Conservation (phyloP, 2,113 vertebrate genomes). For the Octodon degus region DNA sequence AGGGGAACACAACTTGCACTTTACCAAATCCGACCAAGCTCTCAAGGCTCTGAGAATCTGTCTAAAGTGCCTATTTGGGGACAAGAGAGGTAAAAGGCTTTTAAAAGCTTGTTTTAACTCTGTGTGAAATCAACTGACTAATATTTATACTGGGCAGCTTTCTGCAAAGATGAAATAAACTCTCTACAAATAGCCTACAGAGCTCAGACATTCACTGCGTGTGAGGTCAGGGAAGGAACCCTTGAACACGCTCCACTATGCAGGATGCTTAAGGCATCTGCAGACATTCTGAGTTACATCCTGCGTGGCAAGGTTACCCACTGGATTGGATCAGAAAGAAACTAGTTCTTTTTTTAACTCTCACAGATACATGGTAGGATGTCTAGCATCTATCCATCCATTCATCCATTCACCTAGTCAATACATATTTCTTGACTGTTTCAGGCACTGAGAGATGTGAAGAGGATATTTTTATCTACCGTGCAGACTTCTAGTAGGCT, state of each 20-base stretch:
- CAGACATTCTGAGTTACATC: slow-evolving; percentile 76
- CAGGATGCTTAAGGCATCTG: slow-evolving; percentile 58
- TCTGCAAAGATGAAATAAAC: slow-evolving; percentile 79
- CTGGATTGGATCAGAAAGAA: slow-evolving; percentile 77
- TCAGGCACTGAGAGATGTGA: neutral
- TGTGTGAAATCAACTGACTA: slow-evolving; percentile 71
- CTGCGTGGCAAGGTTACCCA: slow-evolving; percentile 69
- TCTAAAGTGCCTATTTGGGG: slow-evolving; percentile 58
- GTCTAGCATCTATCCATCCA: slow-evolving; percentile 37
- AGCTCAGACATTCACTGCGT: slow-evolving; percentile 65
- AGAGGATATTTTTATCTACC: neutral
- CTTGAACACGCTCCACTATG: slow-evolving; percentile 61
- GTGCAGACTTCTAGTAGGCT: neutral
- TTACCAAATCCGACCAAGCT: slow-evolving; percentile 52
- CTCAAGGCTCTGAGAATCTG: slow-evolving; percentile 63
- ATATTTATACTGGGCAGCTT: slow-evolving; percentile 74
- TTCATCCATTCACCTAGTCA: neutral
- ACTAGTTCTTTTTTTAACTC: slow-evolving; percentile 71
- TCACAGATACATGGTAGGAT: slow-evolving; percentile 69
- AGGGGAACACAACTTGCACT: slow-evolving; percentile 43
- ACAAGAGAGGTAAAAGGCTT: slow-evolving; percentile 71
- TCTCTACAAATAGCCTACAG: slow-evolving; percentile 70
- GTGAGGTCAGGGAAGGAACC: slow-evolving; percentile 55
- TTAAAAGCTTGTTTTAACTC: slow-evolving; percentile 80
- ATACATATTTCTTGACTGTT: neutral